phyloP scores from a whole-genome alignment of 2,113 vertebrate genomes.

The Ceyx melanurus region DNA sequence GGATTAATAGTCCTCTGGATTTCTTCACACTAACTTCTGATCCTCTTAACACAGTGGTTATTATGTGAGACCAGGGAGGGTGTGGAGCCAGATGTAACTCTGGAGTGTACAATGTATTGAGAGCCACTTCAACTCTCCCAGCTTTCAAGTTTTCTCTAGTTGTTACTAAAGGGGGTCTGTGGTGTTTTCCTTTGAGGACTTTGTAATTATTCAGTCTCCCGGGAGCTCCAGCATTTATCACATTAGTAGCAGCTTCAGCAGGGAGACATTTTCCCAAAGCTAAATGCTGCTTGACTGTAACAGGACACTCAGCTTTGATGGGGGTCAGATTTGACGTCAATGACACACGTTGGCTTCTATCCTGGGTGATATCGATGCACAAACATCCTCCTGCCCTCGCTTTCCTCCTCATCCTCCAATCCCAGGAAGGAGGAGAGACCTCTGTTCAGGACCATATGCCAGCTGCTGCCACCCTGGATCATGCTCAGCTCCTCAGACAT shows the following conservation, averaged over 20 bases:
- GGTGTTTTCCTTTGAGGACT: background rate
- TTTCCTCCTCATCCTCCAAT: background rate
- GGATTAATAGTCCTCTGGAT: background rate
- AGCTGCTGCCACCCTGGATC: background rate
- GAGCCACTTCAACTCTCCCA: background rate
- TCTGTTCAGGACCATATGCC: background rate
- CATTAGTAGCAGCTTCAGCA: constrained; percentile 15
- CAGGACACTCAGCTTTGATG: constrained; percentile 13
- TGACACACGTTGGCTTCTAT: constrained; percentile 2
- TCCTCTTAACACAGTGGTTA: background rate
- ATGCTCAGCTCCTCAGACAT: background rate
- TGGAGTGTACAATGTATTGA: fast-evolving
- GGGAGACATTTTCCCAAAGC: constrained; percentile 18
- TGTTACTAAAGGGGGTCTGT: background rate
- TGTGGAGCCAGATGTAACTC: background rate
- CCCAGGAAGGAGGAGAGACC: background rate
- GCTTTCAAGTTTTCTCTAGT: background rate
- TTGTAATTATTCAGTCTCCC: background rate
- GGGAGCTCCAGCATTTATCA: background rate
- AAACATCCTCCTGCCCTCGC: background rate
- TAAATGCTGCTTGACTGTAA: constrained; percentile 54
- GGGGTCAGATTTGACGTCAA: constrained; percentile 67
- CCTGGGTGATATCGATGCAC: constrained; percentile 38
- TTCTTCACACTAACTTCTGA: fast-evolving
- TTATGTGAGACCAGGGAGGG: background rate